Conservation (phyloP, 2,113 vertebrate species). For the Dicerorhinus sumatrensis region DNA sequence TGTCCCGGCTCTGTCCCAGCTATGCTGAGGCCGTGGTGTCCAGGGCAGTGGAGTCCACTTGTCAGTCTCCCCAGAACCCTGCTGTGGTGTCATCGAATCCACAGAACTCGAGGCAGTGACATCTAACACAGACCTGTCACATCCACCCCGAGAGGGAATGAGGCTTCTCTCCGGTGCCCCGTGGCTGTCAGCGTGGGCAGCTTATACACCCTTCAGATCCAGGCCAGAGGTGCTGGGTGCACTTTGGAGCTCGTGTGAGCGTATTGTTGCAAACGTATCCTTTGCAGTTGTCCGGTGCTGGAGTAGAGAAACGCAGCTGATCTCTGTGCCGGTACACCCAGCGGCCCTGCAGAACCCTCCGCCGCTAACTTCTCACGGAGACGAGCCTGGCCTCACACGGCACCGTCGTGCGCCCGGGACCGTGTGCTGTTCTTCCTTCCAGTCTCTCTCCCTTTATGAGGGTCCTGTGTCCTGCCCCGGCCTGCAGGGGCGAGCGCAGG, state of each 20-base stretch:
- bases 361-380: neutral
- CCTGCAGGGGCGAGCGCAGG: neutral
- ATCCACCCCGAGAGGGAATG: no score
- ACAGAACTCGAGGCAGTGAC: no score
- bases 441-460: no score
- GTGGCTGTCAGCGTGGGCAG: rapidly evolving
- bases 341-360: neutral
- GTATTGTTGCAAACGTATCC: neutral
- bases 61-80: neutral
- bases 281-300: neutral
- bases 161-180: no score
- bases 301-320: rapidly evolving
- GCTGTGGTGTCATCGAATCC: neutral
- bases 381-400: rapidly evolving
- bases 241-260: neutral
- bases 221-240: neutral
- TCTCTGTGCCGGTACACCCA: neutral
- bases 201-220: neutral
- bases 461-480: rapidly evolving
- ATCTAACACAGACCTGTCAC: no score
- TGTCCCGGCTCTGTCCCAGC: neutral
- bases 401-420: rapidly evolving
- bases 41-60: neutral
- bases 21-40: neutral
- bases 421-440: neutral